These are phyloP conservation scores for Oryctes rhinoceros DNA, from an alignment of 1,140 invertebrate species.

Conservation along the genomic window DNA sequence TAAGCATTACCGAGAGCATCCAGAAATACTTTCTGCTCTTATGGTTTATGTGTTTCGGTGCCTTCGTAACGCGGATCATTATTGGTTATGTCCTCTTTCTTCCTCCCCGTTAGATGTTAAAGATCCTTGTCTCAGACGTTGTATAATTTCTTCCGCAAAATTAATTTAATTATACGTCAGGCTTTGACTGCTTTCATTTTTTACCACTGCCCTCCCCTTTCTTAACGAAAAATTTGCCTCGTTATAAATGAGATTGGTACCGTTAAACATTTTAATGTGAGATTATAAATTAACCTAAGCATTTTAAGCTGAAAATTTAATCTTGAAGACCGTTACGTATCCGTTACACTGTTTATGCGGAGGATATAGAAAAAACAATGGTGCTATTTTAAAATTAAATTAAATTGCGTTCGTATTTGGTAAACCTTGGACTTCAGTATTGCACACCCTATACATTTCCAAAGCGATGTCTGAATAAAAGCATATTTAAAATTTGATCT, in stretches of 20 bases:
- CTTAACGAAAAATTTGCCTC: neutral
- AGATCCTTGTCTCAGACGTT: slow-evolving; percentile 21
- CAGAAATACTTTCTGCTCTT: slow-evolving; percentile 38
- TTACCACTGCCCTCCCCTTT: neutral
- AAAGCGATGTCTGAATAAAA: no score
- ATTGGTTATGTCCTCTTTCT: slow-evolving; percentile 22
- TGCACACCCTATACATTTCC: no score
- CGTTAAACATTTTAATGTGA: neutral
- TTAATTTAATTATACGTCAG: slow-evolving; percentile 28
- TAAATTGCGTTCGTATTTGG: no score
- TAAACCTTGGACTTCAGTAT: no score
- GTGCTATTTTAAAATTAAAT: no score
- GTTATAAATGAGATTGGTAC: neutral
- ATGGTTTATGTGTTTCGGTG: slow-evolving; percentile 48
- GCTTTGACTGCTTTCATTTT: neutral
- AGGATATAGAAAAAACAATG: no score
- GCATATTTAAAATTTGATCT: no score
- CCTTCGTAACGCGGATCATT: slow-evolving; percentile 47
- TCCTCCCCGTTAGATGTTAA: neutral
- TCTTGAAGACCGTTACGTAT: no score
- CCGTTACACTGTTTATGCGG: no score
- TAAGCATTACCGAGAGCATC: slow-evolving; percentile 43
- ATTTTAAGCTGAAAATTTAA: neutral
- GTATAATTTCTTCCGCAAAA: slow-evolving; percentile 31
- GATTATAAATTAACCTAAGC: neutral